Base-by-base conservation (phyloP, 1,140 invertebrate genomes). In the Rhopalosiphum padi region DNA sequence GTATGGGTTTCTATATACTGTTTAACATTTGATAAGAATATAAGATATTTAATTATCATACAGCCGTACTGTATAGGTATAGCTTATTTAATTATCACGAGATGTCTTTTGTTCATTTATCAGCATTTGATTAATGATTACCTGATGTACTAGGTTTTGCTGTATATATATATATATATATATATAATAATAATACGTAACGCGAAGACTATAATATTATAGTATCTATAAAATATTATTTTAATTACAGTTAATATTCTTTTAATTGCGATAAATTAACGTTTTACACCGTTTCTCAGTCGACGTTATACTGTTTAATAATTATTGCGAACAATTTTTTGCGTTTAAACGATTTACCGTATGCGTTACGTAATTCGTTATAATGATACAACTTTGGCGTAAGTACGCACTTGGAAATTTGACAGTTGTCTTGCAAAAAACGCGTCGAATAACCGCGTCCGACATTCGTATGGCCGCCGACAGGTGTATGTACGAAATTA, bases 1-100 rank as follows among this genome's bases (percentile, higher is more conserved):
- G n/a, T 77, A 77, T 35, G n/a, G 60, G 30, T 77, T 77, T 77
- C 30, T n/a, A 6, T n/a, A 6, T 21, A n/a, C 30, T 77, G 60
- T 77, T n/a, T 77, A 77, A 77, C 30, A 77, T 77, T 77, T 77
- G 60, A 77, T 77, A 77, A 77, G 60, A n/a, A n/a, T 77, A 77
- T 77, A 77, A 77, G 60, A n/a, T 77, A 77, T 77, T 77, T n/a
- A 77, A 77, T 77, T 77, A 77, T 77, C n/a, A 77, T 77, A 77
- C 30, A n/a, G 11, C 60, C 30, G 15, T n/a, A 77, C 37, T 37
- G 18, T 6, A n/a, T 77, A 77, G 4, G 60, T 77, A n/a, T 18
- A 77, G 60, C 30, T 77, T 77, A 77, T 77, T 77, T 77, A 77
- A 77, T 77, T 77, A 77, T 77, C 60, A 77, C 30, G 30, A 77